Evolutionary conservation across 2,113 vertebrate genomes (phyloP).

Genomic region (Scopus umbretta): DNA sequence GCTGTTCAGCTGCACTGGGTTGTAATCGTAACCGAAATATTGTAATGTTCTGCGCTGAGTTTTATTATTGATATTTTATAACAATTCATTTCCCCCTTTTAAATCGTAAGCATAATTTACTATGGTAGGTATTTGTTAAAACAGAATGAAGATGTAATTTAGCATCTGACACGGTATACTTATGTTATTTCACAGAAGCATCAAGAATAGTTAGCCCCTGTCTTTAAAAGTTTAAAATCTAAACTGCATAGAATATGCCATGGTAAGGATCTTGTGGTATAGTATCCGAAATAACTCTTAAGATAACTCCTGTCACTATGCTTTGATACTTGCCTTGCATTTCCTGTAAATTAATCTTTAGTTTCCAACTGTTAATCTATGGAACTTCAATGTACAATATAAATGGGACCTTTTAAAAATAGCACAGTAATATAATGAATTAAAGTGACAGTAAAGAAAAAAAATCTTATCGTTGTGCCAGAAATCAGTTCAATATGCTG

Average conservation of each 20-base stretch:
- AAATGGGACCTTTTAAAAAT: constrained; percentile 65
- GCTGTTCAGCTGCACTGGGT: neutral
- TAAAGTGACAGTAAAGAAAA: constrained; percentile 60
- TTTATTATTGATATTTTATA: neutral
- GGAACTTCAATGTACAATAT: constrained; percentile 47
- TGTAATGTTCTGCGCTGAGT: neutral
- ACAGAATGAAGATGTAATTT: neutral
- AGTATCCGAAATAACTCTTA: neutral
- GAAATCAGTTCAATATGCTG: constrained; percentile 62
- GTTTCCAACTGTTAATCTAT: constrained; percentile 62
- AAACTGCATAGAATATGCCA: neutral
- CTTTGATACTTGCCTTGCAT: constrained; percentile 21
- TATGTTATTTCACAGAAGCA: neutral
- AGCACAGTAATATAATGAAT: constrained; percentile 53
- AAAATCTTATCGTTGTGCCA: constrained; percentile 26
- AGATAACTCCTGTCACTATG: neutral
- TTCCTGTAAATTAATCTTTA: constrained; percentile 66
- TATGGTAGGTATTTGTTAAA: neutral
- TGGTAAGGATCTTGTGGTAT: neutral
- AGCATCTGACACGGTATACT: neutral
- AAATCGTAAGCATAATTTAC: neutral
- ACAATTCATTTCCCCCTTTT: neutral
- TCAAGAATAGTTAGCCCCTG: neutral
- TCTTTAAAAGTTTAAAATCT: neutral
- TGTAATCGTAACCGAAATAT: constrained; percentile 22